phyloP scores from a whole-genome alignment of 30 jellyfish, hydroid and myxozoan species.

The Aurelia sp. region DNA sequence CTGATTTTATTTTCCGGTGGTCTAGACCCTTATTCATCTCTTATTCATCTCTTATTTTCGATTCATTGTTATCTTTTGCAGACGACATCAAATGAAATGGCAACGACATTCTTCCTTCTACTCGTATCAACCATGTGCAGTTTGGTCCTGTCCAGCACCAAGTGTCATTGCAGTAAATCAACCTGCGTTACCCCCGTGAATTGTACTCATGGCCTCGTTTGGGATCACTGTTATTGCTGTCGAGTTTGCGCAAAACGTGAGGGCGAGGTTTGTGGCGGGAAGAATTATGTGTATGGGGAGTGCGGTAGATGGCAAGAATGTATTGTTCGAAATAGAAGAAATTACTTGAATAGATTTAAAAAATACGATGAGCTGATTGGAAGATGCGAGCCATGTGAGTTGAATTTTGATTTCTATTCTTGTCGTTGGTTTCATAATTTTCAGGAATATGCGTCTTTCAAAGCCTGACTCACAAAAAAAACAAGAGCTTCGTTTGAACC shows the following conservation, averaged over 20 bases:
- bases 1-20: no score
- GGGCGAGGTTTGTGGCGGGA: conserved; percentile 93
- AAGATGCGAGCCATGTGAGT: conserved; percentile 86
- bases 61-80: no score
- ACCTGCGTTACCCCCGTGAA: conserved; percentile 40
- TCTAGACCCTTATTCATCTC: no score
- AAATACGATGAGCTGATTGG: conserved; percentile 63
- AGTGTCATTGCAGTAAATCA: conserved; percentile 37
- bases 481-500: no score
- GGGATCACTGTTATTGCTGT: conserved; percentile 81
- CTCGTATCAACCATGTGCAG: neutral
- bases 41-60: no score
- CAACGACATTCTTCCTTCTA: neutral
- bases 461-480: no score
- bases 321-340: conserved; percentile 68
- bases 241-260: conserved; percentile 84
- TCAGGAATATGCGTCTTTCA: no score
- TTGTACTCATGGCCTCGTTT: conserved; percentile 71
- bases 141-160: conserved; percentile 7
- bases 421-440: neutral
- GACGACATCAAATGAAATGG: neutral
- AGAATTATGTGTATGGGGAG: conserved; percentile 67
- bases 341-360: conserved; percentile 49
- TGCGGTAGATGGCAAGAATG: conserved; percentile 75
- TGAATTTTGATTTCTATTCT: neutral